A percentile compares a stretch with the other conserved stretches of the same genome.
Conservation (phyloP, 2,888 invertebrate species). For the Tupiocoris notatus region DNA sequence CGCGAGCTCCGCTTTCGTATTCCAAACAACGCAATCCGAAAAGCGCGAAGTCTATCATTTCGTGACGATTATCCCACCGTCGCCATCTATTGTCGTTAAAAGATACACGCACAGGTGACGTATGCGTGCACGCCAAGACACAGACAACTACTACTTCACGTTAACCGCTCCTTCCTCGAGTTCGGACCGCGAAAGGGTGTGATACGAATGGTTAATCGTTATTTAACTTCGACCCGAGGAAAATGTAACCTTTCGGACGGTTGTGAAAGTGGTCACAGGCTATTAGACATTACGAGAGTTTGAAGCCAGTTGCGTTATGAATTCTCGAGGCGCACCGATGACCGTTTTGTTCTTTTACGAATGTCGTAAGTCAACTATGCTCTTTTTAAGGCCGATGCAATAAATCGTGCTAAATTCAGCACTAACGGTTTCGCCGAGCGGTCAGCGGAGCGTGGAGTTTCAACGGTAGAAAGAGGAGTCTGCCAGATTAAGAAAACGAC, state of each 20-base stretch:
- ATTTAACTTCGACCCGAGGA: not conserved
- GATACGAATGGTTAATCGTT: not conserved
- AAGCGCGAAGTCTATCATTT: slow-evolving; percentile 9
- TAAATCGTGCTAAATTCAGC: no score
- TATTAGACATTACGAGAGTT: no score
- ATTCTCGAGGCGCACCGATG: no score
- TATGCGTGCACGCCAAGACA: not conserved
- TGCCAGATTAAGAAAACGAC: no score
- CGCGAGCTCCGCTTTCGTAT: not conserved
- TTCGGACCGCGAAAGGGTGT: not conserved
- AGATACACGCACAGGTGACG: not conserved
- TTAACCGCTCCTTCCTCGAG: not conserved
- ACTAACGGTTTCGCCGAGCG: no score
- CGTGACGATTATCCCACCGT: not conserved
- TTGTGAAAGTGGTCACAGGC: not conserved
- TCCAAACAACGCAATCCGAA: not conserved
- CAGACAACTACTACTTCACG: not conserved
- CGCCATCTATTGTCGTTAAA: slow-evolving; percentile 9
- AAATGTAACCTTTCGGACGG: not conserved
- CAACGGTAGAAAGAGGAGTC: no score
- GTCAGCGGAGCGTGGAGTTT: no score
- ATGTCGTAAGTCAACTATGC: no score
- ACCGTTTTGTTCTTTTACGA: no score
- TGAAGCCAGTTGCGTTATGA: not conserved
- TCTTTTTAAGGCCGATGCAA: no score